Conservation (phyloP, 2,113 vertebrate genomes). For the Casuarius casuarius region DNA sequence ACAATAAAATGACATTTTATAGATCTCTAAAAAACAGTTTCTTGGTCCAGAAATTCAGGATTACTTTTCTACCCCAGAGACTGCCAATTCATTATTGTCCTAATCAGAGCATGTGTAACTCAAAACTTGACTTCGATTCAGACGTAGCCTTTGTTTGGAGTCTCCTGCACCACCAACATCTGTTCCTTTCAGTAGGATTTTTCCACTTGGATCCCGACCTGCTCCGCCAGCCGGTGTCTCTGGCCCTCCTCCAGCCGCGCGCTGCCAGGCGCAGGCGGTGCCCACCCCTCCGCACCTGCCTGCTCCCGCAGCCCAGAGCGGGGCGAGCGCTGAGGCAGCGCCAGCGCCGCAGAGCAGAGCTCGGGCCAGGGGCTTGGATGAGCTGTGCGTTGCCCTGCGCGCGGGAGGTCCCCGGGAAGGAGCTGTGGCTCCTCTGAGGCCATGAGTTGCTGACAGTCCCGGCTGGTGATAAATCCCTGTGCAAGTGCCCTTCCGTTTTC, state of each 20-base stretch:
- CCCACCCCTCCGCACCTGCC: not conserved
- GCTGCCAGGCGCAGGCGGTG: not conserved
- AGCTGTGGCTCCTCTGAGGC: not conserved
- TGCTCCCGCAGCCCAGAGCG: not conserved
- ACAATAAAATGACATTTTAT: not conserved
- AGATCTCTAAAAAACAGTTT: not conserved
- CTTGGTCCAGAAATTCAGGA: not conserved
- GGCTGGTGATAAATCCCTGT: not conserved
- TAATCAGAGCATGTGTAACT: not conserved
- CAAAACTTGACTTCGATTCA: not conserved
- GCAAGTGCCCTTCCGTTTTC: not conserved
- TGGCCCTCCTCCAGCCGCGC: not conserved
- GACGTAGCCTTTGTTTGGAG: not conserved
- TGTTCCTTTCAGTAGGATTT: not conserved
- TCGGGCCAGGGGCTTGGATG: not conserved
- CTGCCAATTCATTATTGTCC: not conserved
- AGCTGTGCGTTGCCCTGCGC: not conserved
- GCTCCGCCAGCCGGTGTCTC: not conserved
- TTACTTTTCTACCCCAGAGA: not conserved
- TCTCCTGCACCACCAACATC: not conserved
- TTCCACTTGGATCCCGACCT: not conserved
- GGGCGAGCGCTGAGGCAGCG: not conserved
- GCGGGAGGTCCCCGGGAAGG: not conserved
- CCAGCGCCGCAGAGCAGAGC: not conserved
- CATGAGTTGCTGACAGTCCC: not conserved